phyloP scores from a whole-genome alignment of 2,113 vertebrate species.

The Thalassoma bifasciatum region DNA sequence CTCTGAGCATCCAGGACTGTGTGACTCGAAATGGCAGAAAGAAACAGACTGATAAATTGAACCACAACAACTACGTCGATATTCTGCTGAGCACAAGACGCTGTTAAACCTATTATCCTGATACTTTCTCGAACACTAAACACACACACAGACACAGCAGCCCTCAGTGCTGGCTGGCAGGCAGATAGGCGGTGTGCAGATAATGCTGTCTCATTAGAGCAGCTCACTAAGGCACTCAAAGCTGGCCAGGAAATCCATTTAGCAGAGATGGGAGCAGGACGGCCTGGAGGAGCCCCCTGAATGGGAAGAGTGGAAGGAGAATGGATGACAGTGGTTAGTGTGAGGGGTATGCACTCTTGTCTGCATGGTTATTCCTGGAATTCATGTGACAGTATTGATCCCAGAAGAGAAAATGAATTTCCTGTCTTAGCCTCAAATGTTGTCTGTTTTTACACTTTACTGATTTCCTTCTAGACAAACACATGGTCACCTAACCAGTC shows the following conservation, averaged over 20 bases:
- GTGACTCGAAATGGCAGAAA: not conserved
- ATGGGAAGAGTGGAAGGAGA: conserved; percentile 5
- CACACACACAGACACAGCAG: conserved; percentile 15
- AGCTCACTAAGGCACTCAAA: conserved; percentile 70
- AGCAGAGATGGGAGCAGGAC: conserved; percentile 47
- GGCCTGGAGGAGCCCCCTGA: conserved; percentile 13
- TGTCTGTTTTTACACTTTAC: conserved; percentile 20
- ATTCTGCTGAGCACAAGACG: conserved; percentile 10
- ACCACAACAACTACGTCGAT: conserved; percentile 13
- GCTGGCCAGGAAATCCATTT: conserved; percentile 76
- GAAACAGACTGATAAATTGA: conserved; percentile 8
- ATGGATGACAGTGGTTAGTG: not conserved
- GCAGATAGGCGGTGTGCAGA: conserved; percentile 62
- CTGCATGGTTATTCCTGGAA: conserved; percentile 38
- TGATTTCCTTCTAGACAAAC: not conserved
- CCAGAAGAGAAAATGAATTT: not conserved
- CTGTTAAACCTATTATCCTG: conserved; percentile 17
- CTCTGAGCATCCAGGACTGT: not conserved
- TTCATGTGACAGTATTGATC: conserved; percentile 60
- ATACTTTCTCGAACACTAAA: conserved; percentile 8
- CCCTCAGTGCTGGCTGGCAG: not conserved
- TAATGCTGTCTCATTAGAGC: conserved; percentile 70
- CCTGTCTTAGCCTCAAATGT: not conserved
- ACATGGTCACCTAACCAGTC: not conserved
- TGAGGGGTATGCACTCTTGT: not conserved